phyloP scores from a whole-genome alignment of 2,113 vertebrate species.

The Beaufortia kweichowensis region DNA sequence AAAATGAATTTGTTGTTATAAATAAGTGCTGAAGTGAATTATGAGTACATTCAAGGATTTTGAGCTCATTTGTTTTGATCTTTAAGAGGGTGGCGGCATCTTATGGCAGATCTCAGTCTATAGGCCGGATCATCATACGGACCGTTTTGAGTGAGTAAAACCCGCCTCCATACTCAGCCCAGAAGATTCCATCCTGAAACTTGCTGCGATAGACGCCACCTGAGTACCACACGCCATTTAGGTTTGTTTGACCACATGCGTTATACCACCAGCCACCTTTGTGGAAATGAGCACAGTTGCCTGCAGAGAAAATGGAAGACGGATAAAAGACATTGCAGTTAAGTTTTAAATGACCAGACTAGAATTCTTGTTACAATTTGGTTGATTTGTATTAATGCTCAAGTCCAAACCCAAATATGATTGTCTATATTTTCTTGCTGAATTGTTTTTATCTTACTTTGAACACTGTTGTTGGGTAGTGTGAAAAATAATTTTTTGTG shows the following conservation, averaged over 20 bases:
- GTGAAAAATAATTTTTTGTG: too few relatives aligned
- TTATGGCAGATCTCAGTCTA: conserved; percentile 75
- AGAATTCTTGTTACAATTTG: too few relatives aligned
- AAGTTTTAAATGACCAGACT: too few relatives aligned
- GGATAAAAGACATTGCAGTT: neutral
- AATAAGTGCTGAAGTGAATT: conserved; percentile 39
- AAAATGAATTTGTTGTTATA: conserved; percentile 29
- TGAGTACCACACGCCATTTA: conserved; percentile 96
- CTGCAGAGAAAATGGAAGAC: conserved; percentile 66
- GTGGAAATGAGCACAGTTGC: conserved; percentile 98
- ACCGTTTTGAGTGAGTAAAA: conserved; percentile 93
- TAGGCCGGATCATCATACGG: conserved; percentile 94
- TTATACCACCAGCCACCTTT: conserved; percentile 99
- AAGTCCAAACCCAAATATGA: too few relatives aligned
- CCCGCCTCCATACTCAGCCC: conserved; percentile 96
- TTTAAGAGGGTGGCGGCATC: neutral
- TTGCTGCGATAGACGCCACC: conserved; percentile 98
- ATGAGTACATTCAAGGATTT: conserved; percentile 38
- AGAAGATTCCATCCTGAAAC: conserved; percentile 96
- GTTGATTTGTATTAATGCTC: too few relatives aligned
- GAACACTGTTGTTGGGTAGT: too few relatives aligned
- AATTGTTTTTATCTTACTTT: too few relatives aligned
- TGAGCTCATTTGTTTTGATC: conserved; percentile 10
- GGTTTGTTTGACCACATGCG: conserved; percentile 93
- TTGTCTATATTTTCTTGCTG: too few relatives aligned